Conservation (phyloP, 1,140 invertebrate species). For the Andricus grossulariae region DNA sequence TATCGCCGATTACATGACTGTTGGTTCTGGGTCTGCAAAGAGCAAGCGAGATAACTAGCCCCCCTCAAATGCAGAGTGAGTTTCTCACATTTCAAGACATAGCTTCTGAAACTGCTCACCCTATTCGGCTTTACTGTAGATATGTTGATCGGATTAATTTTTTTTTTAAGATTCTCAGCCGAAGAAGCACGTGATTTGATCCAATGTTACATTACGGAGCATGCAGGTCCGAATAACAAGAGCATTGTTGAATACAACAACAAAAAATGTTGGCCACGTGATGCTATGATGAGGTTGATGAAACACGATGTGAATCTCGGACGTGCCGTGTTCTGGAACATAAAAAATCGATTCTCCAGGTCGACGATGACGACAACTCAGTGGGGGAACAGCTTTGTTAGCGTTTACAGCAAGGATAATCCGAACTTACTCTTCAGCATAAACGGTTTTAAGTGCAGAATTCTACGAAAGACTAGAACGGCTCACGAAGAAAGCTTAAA, state of each 20-base stretch:
- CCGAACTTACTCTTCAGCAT: too few species aligned
- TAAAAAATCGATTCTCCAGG: conserved; percentile 97
- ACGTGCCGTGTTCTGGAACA: conserved; percentile 99
- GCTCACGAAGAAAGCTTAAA: conserved; percentile 98
- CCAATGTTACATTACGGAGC: conserved; percentile 98
- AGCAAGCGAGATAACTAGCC: conserved; percentile 98
- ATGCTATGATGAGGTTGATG: conserved; percentile 99
- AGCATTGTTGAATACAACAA: conserved; percentile 99
- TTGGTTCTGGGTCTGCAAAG: conserved; percentile 97
- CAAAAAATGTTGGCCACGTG: conserved; percentile 99
- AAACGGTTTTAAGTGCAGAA: too few species aligned
- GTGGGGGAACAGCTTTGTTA: too few species aligned
- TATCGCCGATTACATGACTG: conserved; percentile 96
- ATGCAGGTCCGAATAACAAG: conserved; percentile 99
- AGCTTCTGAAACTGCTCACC: conserved; percentile 93
- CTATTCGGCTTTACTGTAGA: conserved; percentile 96
- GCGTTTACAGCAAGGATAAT: too few species aligned
- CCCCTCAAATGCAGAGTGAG: conserved; percentile 98
- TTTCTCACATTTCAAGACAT: conserved; percentile 96
- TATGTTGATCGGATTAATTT: conserved; percentile 98
- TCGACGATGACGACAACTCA: conserved; percentile 99
- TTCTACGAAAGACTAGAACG: too few species aligned
- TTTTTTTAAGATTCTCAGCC: conserved; percentile 95
- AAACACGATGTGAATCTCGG: conserved; percentile 99
- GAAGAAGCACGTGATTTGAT: conserved; percentile 99